A percentile compares a stretch with the other conserved stretches of the same genome.
Conservation (phyloP, 2,888 invertebrate genomes). For the Drosophila subquinaria region DNA sequence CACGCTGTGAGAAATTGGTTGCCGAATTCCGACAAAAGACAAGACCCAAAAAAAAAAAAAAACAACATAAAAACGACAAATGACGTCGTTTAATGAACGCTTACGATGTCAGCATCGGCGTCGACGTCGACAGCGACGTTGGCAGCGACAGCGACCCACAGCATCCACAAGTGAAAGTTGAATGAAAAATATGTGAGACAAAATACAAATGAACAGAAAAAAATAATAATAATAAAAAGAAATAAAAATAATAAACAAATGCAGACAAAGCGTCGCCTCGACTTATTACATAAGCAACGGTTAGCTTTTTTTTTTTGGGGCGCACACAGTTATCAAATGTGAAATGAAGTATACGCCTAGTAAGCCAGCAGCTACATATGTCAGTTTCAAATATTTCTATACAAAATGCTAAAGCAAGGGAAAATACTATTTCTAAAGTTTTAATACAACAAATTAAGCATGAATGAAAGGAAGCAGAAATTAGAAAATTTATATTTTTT, state of each 20-base stretch:
- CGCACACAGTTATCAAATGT: constrained; percentile 14
- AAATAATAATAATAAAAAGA: constrained; percentile 36
- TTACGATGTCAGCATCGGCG: constrained; percentile 25
- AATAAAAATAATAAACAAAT: constrained; percentile 61
- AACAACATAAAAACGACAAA: constrained; percentile 56
- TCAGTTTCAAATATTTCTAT: too few relatives aligned
- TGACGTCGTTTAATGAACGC: constrained; percentile 72
- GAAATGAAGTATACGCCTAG: constrained; percentile 21
- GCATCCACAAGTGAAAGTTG: constrained; percentile 78
- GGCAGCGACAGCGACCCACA: constrained; percentile 44
- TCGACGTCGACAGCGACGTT: constrained; percentile 6
- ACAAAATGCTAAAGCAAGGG: too few relatives aligned
- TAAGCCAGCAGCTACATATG: neutral
- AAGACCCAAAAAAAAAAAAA: constrained; percentile 19
- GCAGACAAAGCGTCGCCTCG: constrained; percentile 47
- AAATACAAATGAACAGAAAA: constrained; percentile 39
- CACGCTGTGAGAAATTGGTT: constrained; percentile 49
- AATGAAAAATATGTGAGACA: constrained; percentile 40
- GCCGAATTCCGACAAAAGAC: constrained; percentile 46
- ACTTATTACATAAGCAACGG: constrained; percentile 57
- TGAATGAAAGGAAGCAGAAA: too few relatives aligned
- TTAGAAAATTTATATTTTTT: too few relatives aligned
- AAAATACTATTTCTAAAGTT: too few relatives aligned
- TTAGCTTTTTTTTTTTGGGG: constrained; percentile 27
- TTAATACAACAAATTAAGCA: too few relatives aligned